These are phyloP conservation scores for Lasioglossum vierecki DNA, from an alignment of 2,888 invertebrate species.

Conservation along the genomic window DNA sequence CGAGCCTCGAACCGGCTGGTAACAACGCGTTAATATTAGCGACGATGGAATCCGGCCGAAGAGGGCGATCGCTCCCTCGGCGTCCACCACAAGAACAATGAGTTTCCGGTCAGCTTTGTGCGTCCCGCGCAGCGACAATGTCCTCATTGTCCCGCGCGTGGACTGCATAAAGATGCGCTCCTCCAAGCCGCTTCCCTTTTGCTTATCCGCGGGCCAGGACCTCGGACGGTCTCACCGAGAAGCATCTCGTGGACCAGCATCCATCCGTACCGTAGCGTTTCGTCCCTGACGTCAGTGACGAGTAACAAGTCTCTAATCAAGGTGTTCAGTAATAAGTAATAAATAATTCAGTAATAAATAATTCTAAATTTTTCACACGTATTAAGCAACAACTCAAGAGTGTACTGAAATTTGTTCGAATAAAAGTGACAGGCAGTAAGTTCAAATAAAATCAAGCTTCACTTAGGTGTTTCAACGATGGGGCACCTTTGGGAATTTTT, in stretches of 20 bases:
- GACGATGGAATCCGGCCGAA: slow-evolving; percentile 60
- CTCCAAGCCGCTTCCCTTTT: slow-evolving; percentile 17
- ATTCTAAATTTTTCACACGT: neutral
- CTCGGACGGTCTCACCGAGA: neutral
- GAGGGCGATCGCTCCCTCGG: slow-evolving; percentile 52
- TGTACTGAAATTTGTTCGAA: neutral
- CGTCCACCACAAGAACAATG: slow-evolving; percentile 63
- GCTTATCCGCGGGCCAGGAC: neutral
- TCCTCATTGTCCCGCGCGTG: slow-evolving; percentile 66
- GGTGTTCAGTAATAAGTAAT: too few species aligned
- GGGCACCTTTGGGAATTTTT: neutral
- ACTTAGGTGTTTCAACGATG: neutral
- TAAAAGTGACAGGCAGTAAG: too few species aligned
- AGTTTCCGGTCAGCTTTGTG: slow-evolving; percentile 69
- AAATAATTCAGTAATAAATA: too few species aligned
- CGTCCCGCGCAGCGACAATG: slow-evolving; percentile 64
- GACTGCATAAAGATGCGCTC: slow-evolving; percentile 66
- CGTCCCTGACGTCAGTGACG: neutral
- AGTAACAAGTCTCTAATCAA: too few species aligned
- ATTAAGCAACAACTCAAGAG: neutral
- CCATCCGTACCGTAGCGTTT: neutral
- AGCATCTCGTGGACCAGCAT: neutral
- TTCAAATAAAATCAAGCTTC: neutral
- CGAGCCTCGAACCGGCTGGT: slow-evolving; percentile 54
- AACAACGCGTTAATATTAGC: slow-evolving; percentile 70